These are phyloP conservation scores for Schizothorax lantsangensis DNA, from an alignment of 2,797 vertebrate species.

Conservation along the genomic window DNA sequence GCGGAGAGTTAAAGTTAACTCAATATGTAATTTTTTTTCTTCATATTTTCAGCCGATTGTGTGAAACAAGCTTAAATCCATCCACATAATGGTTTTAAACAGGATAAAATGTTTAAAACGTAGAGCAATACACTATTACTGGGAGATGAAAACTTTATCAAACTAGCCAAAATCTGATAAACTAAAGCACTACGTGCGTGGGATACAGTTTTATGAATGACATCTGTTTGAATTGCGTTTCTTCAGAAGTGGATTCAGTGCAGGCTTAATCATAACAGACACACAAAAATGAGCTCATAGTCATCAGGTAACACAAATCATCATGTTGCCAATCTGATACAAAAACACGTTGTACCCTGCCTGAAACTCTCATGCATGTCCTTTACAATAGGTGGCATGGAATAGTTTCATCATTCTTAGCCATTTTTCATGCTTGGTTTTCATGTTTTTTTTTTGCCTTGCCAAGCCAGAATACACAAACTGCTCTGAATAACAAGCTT, in stretches of 20 bases:
- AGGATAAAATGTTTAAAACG: not conserved
- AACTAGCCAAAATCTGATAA: not conserved
- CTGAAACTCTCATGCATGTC: conserved; percentile 27
- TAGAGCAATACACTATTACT: not conserved
- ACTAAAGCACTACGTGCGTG: not conserved
- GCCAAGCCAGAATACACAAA: conserved; percentile 44
- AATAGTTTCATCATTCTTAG: conserved; percentile 41
- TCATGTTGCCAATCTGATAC: conserved; percentile 12
- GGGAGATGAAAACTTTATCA: not conserved
- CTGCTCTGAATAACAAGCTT: conserved; percentile 60
- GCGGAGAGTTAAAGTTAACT: not conserved
- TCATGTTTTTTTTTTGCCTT: conserved; percentile 33
- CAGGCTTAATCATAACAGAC: not conserved
- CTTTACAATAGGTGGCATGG: not conserved
- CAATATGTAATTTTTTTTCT: not conserved
- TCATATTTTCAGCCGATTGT: not conserved
- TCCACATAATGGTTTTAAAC: not conserved
- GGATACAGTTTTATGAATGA: not conserved
- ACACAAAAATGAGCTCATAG: not conserved
- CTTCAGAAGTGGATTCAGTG: not conserved
- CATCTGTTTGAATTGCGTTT: not conserved
- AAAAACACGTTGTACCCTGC: not conserved
- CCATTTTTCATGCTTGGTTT: conserved; percentile 16
- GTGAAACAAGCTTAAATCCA: not conserved
- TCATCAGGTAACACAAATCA: not conserved